phyloP scores from a whole-genome alignment of 37 sponge, comb jelly and placozoan genomes.

The Eunapius fragilis region DNA sequence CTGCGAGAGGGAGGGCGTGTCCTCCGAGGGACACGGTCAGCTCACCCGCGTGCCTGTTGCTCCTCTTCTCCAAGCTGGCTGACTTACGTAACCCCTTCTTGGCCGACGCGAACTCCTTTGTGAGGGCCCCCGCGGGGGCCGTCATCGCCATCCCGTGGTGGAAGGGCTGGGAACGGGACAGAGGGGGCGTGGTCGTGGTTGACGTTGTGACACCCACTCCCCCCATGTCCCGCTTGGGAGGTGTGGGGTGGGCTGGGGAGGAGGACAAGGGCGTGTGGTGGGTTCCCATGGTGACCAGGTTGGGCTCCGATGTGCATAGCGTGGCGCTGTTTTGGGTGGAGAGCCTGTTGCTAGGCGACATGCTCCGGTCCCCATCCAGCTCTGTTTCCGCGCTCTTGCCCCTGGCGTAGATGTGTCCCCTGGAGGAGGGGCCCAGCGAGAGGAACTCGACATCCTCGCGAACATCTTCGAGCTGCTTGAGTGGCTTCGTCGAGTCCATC shows the following conservation, averaged over 20 bases:
- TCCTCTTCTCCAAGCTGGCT: not conserved
- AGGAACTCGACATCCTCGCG: not conserved
- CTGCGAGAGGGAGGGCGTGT: not conserved
- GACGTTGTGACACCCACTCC: too few species aligned
- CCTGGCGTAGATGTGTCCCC: not conserved
- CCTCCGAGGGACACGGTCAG: not conserved
- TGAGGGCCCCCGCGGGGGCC: not conserved
- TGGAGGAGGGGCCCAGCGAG: not conserved
- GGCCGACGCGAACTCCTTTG: not conserved
- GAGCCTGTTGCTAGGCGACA: not conserved
- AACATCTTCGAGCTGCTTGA: not conserved
- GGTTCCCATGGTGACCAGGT: not conserved
- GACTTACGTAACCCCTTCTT: not conserved
- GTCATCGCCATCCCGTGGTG: conserved; percentile 21
- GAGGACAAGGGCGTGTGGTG: not conserved
- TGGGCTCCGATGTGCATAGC: conserved; percentile 5
- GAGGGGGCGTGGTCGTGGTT: not conserved
- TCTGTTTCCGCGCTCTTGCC: not conserved
- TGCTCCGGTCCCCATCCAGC: not conserved
- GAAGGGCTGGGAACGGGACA: not conserved
- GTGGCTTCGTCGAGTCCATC: not conserved
- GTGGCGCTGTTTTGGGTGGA: not conserved
- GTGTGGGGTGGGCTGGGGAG: not conserved
- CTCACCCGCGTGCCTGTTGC: not conserved
- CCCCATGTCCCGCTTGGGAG: not conserved